Conservation (phyloP, 2,113 vertebrate species). For the Nothocercus nigrocapillus region DNA sequence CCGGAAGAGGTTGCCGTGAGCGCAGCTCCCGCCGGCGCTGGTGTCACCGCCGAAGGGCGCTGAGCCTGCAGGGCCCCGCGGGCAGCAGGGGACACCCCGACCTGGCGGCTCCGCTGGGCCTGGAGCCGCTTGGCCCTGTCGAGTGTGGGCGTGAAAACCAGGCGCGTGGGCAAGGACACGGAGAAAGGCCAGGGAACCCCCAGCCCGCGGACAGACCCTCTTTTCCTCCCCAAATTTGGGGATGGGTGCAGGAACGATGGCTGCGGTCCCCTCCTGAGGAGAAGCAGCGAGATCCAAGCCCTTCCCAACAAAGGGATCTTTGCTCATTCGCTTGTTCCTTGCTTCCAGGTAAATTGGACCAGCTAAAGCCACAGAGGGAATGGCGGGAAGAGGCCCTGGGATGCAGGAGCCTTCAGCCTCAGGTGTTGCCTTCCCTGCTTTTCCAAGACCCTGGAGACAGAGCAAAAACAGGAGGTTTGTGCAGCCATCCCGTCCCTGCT, state of each 20-base stretch:
- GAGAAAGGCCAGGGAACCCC: background rate
- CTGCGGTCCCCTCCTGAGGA: no score
- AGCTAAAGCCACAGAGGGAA: background rate
- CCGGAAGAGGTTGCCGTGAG: background rate
- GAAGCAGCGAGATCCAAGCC: background rate
- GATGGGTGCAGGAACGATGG: rapidly evolving
- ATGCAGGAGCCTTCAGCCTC: background rate
- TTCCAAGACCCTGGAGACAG: background rate
- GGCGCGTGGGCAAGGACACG: background rate
- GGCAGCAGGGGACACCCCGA: no score
- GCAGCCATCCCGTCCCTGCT: no score
- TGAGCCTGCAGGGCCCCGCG: no score
- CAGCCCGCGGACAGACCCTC: background rate
- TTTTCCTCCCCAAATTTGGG: background rate
- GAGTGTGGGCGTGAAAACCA: no score
- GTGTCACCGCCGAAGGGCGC: no score
- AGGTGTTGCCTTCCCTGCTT: background rate
- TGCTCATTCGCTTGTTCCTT: background rate
- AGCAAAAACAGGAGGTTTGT: no score
- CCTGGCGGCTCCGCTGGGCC: no score
- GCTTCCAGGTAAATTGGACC: background rate
- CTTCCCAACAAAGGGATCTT: background rate
- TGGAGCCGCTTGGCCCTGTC: no score
- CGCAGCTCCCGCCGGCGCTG: no score
- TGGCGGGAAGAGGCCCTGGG: background rate